Percentiles rank a stretch among this genome's conserved stretches.
phyloP scores from a whole-genome alignment of 2,113 vertebrate genomes.

The Ciconia stormi region DNA sequence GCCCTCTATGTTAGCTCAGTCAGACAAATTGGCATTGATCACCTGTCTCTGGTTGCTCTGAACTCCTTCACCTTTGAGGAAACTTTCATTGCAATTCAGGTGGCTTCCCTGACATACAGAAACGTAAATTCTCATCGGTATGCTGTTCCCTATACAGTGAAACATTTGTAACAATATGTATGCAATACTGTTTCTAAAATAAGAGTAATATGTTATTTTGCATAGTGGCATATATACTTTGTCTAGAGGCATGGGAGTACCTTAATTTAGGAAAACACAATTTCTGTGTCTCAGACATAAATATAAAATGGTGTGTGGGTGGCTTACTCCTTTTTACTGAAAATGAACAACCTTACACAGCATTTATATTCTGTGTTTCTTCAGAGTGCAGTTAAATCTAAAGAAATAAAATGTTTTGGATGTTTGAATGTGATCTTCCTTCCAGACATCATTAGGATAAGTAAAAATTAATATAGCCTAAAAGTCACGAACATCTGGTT shows the following conservation, averaged over 20 bases:
- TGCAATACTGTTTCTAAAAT: not conserved
- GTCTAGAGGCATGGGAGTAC: not conserved
- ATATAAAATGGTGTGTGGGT: not conserved
- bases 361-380: not conserved
- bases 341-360: not conserved
- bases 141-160: not conserved
- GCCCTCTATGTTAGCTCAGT: not conserved
- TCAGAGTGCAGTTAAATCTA: not conserved
- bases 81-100: not conserved
- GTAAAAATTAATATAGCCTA: not conserved
- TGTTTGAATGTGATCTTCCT: not conserved
- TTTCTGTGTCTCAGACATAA: not conserved
- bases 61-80: not conserved
- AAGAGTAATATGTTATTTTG: not conserved
- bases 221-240: not conserved
- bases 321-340: not conserved
- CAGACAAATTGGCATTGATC: not conserved
- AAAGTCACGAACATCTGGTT: not conserved
- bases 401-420: not conserved
- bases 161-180: not conserved
- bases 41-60: not conserved
- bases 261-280: conserved; percentile 2
- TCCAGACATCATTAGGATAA: not conserved
- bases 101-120: not conserved
- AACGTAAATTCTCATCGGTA: not conserved